phyloP scores from a whole-genome alignment of 2,888 invertebrate genomes.

The Mallateleia sp. region DNA sequence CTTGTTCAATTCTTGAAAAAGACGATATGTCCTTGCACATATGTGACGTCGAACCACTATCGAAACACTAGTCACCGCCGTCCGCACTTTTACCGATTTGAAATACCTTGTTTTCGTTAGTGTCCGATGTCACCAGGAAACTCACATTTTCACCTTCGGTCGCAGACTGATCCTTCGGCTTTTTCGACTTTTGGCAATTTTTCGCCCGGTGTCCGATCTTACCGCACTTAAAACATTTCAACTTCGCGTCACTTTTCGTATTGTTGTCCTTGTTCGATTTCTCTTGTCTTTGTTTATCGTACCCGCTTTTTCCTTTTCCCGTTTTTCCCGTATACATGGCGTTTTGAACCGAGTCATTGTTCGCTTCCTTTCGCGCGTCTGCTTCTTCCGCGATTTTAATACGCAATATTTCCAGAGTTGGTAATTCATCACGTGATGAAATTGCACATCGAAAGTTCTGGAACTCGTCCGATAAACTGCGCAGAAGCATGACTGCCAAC shows the following conservation, averaged over 20 bases:
- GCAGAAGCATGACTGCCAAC: constrained; percentile 16
- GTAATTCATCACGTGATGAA: constrained; percentile 24
- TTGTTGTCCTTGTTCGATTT: too few species aligned
- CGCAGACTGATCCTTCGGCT: constrained; percentile 8
- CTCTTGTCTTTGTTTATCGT: too few species aligned
- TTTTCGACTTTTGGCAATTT: neutral
- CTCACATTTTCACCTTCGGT: neutral
- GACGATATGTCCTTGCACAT: constrained; percentile 49
- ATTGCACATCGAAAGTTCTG: constrained; percentile 40
- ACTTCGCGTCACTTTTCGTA: too few species aligned
- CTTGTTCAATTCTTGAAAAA: constrained; percentile 38
- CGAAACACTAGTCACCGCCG: constrained; percentile 36
- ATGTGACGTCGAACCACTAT: constrained; percentile 52
- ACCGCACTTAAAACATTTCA: too few species aligned
- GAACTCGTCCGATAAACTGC: too few species aligned
- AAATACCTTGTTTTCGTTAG: too few species aligned
- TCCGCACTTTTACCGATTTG: too few species aligned
- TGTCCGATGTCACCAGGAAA: too few species aligned
- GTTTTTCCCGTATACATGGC: constrained; percentile 32
- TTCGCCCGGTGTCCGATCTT: constrained; percentile 15
- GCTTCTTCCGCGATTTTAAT: too few species aligned
- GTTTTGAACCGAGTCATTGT: constrained; percentile 7
- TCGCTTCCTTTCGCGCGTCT: constrained; percentile 4
- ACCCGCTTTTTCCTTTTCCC: neutral
- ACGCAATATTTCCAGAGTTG: neutral